Evolutionary conservation across 2,797 vertebrate species (phyloP).

Genomic region (Acipenser ruthenus): DNA sequence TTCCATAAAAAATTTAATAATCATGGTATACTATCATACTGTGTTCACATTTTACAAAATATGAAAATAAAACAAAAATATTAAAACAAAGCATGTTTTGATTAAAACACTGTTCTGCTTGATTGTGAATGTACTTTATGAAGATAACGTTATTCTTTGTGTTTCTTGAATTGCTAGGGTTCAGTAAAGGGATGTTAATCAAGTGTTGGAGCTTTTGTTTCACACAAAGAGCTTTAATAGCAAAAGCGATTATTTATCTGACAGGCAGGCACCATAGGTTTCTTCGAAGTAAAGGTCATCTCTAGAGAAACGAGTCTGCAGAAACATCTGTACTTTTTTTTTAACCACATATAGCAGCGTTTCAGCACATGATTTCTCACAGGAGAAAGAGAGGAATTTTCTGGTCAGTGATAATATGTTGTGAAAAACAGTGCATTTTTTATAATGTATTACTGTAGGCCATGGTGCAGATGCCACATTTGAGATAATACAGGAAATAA

Average conservation of each 20-base stretch:
- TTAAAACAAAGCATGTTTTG: neutral
- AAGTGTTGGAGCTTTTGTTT: neutral
- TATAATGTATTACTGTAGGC: neutral
- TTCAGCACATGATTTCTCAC: neutral
- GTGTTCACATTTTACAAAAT: neutral
- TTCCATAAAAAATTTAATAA: neutral
- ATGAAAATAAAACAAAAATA: neutral
- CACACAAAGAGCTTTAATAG: conserved; percentile 3
- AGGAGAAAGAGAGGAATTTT: too few relatives aligned
- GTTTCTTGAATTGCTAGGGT: neutral
- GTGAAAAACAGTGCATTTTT: neutral
- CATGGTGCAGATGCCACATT: too few relatives aligned
- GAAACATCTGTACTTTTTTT: neutral
- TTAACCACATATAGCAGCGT: neutral
- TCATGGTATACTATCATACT: neutral
- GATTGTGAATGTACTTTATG: conserved; percentile 1
- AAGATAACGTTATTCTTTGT: neutral
- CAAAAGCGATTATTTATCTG: neutral
- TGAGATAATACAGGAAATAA: neutral
- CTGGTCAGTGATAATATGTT: neutral
- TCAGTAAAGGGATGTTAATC: neutral
- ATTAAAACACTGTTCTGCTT: neutral
- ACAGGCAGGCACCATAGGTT: neutral
- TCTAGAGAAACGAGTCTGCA: neutral
- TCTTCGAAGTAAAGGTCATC: neutral